Evolutionary conservation across 2,888 invertebrate genomes (phyloP).

Genomic region (Diarsia dahlii): DNA sequence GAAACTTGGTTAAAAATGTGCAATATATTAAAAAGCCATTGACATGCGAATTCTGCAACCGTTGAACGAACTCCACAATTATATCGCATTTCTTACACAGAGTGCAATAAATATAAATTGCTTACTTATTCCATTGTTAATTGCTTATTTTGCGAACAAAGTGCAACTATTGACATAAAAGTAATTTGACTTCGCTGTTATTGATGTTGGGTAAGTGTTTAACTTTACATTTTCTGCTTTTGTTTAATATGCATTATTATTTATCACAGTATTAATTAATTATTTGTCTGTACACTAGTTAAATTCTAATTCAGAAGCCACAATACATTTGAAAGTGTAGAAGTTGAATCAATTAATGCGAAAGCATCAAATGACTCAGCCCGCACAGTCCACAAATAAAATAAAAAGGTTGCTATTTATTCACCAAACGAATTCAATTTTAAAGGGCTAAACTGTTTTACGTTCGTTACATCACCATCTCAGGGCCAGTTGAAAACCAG

Average conservation of each 20-base stretch:
- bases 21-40: not conserved
- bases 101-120: slow-evolving; percentile 27
- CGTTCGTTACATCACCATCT: too few species aligned
- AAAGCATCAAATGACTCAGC: too few species aligned
- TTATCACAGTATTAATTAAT: not conserved
- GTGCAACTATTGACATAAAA: slow-evolving; percentile 17
- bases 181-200: slow-evolving; percentile 9
- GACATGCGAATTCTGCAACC: not conserved
- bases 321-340: not conserved
- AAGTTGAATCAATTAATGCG: too few species aligned
- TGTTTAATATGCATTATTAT: not conserved
- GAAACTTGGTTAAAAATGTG: not conserved
- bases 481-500: too few species aligned
- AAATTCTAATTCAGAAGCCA: not conserved
- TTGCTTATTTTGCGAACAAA: slow-evolving; percentile 19
- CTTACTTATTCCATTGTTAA: slow-evolving; percentile 13
- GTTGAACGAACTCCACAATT: not conserved
- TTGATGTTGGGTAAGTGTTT: slow-evolving; percentile 5
- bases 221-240: not conserved
- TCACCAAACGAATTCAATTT: too few species aligned
- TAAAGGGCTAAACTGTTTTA: too few species aligned
- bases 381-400: too few species aligned
- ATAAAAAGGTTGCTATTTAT: too few species aligned
- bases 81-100: not conserved
- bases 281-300: not conserved